Base-by-base conservation (phyloP, 2,888 invertebrate species). In the Exephanes ischioxanthus region DNA sequence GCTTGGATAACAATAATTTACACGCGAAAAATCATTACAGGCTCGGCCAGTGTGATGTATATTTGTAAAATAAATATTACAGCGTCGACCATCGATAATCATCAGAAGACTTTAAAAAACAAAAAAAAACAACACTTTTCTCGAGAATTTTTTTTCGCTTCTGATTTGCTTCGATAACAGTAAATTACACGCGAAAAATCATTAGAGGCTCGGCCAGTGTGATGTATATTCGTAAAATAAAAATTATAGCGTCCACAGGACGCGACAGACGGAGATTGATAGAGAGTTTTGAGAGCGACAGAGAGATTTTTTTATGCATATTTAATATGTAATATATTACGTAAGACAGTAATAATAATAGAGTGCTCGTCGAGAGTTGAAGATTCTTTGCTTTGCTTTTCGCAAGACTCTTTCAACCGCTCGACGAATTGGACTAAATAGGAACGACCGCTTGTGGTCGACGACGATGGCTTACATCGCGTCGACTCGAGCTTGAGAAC, bases 381-480 rank as follows among this genome's bases (percentile, higher is more conserved):
- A 55, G 51, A 51, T 51, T 22, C 9, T 26, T 26, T 26, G 72
- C 53, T 19, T 26, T 33, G 3, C 11, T 79, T 63, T 19, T 30
- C 45, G 45, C 45, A 45, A 45, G 45, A 45, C 30, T 53, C 22
- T 68, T 55, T 51, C 71, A 26, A 37, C 48, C n/a, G 51, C 41
- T 16, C 41, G 73, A 80, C 66, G 66, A 80, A 72, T 80, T 72
- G 72, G 67, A 80, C 80, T 80, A 80, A 80, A 80, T 73, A 80
- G 80, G 80, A 80, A 80, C 80, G 80, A 55, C 72, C 72, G 41
- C 72, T 72, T 75, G 26, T 58, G 26, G 58, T 58, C 58, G 58
- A 58, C 58, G 58, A 58, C 58, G 58, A 58, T 26, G 22, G 22
- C 9, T 75, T 61, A 11, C 26, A 37, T 70, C 72, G 30, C n/a